Evolutionary conservation across 1,140 invertebrate species (phyloP), one percentile per base, ranked within the genome.

Genomic region (Megalonaias nervosa): DNA sequence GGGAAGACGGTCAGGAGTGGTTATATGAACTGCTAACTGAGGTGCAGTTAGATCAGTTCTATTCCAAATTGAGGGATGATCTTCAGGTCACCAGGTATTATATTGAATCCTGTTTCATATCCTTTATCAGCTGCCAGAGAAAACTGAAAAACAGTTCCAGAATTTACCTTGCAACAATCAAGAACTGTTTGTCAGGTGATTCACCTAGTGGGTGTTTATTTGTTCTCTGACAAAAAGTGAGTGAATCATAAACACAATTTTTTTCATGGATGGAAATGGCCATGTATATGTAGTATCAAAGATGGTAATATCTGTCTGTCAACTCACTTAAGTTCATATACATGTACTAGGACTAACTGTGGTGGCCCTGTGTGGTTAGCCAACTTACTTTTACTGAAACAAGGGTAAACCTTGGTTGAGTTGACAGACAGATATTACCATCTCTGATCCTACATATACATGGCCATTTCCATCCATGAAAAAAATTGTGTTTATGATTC

Each of bases 11-110:
- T n/a, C 81, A 93, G 17, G 95, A 96, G 83, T 97, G 96, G 95
- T 92, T 97, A 64, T 94, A 94, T 86, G 95, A 96, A 77, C 91
- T 99, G 61, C 91, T 99, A 79, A 93, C 94, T 75, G 96, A 98
- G 91, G 96, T 98, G 55, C 97, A 99, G 90, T 92, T 99, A 57
- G 95, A 96, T 81, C 97, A 98, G 88, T 99, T 99, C 91, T 95
- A 96, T 86, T 93, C 95, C 17, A 93, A 95, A 80, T 95, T 99
- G 64, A 92, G 96, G 76, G 97, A 99, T 92, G 96, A 98, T 86
- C 92, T 99, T 12, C 97, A 98, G 92, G 93, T 93, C 81, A 91
- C 87, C 31, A 89, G 89, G 88, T 89, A 72, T 83, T 67, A 62
- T 23, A 56, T 59, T 9, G 38, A 59, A 38, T 12, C 65, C 61